Conservation (phyloP, 2,888 invertebrate species). For the Lamellibrachia satsuma region DNA sequence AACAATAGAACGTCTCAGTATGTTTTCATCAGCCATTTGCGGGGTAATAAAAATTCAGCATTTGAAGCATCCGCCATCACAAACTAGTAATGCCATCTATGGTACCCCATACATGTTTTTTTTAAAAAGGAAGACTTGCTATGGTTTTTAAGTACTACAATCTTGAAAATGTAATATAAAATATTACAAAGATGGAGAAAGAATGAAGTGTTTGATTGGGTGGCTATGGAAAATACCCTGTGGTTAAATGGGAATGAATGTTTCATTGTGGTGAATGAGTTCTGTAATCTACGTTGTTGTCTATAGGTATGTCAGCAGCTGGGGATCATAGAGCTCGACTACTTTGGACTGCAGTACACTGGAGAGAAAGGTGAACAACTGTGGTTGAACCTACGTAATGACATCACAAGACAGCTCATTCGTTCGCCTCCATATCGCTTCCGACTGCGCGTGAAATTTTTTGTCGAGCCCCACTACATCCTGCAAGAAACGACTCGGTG, state of each 20-base stretch:
- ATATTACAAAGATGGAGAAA: background rate
- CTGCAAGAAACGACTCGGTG: constrained; percentile 85
- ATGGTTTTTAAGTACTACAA: too few relatives aligned
- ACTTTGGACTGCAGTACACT: constrained; percentile 83
- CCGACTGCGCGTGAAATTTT: constrained; percentile 84
- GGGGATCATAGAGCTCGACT: constrained; percentile 79
- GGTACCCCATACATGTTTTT: background rate
- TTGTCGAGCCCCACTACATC: constrained; percentile 88
- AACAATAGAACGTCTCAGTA: background rate
- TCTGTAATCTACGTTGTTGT: background rate
- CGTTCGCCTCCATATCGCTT: constrained; percentile 75
- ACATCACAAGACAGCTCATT: constrained; percentile 76
- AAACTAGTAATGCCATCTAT: background rate
- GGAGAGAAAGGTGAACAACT: constrained; percentile 78
- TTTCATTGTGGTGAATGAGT: background rate
- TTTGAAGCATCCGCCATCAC: background rate
- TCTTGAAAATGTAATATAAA: background rate
- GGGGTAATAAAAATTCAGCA: background rate
- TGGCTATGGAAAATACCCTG: background rate
- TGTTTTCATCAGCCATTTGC: background rate
- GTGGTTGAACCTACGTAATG: constrained; percentile 88
- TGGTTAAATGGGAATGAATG: too few relatives aligned
- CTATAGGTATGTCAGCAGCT: constrained; percentile 83
- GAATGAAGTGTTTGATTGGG: background rate
- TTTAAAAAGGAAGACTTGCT: too few relatives aligned